phyloP scores from a whole-genome alignment of 2,888 invertebrate species.

The Ormyrus labotus region DNA sequence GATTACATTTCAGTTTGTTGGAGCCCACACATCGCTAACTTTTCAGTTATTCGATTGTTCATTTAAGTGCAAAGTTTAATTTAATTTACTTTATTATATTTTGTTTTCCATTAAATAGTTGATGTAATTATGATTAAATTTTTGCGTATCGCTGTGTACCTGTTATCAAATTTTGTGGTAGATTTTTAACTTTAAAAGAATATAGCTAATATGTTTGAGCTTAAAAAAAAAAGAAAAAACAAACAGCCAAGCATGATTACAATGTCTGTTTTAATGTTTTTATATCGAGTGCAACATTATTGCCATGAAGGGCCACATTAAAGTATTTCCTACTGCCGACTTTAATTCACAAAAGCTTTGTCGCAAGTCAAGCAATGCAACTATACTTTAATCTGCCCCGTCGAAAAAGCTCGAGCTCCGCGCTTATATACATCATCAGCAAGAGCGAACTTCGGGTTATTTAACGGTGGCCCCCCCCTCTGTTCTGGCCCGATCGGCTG shows the following conservation, averaged over 20 bases:
- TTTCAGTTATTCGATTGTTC: no score
- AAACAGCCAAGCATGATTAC: conserved; percentile 35
- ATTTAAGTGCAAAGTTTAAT: no score
- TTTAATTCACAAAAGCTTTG: no score
- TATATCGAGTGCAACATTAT: not conserved
- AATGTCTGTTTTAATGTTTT: not conserved
- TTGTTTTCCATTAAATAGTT: no score
- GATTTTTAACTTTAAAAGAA: no score
- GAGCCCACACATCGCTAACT: no score
- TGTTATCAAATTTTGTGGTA: no score
- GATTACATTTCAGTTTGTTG: no score
- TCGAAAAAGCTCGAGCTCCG: not conserved
- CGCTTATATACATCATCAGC: no score
- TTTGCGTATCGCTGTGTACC: conserved; percentile 5
- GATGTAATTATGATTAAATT: conserved; percentile 2
- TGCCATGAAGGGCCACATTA: conserved; percentile 22
- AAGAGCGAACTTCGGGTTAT: no score
- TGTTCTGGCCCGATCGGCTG: not conserved
- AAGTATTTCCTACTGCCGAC: conserved; percentile 19
- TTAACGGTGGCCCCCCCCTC: not conserved
- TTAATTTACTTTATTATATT: no score
- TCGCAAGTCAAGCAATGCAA: not conserved
- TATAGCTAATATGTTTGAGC: not conserved
- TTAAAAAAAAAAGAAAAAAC: not conserved
- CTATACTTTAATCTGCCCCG: conserved; percentile 32